A percentile compares a stretch with the other conserved stretches of the same genome.
Evolutionary conservation across 2,888 invertebrate species (phyloP).

Genomic region (Onthophagus sagittarius): DNA sequence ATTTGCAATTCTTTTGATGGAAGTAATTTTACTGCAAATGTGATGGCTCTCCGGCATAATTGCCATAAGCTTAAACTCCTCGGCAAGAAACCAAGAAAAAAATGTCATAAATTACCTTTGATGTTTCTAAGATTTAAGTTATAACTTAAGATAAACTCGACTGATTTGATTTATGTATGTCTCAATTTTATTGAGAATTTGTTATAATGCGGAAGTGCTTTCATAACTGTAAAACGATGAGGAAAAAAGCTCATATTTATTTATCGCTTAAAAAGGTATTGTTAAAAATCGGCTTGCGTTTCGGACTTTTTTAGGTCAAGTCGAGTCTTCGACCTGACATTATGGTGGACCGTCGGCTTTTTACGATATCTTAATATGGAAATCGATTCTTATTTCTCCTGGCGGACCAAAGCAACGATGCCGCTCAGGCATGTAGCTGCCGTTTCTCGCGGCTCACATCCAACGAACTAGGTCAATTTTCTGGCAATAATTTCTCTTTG

Average conservation of each 20-base stretch:
- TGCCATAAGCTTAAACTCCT: neutral
- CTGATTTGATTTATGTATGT: too few relatives aligned
- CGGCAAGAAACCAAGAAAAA: neutral
- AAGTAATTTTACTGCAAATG: neutral
- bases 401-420: neutral
- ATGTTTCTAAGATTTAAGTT: neutral
- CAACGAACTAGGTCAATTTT: constrained; percentile 24
- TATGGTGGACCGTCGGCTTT: constrained; percentile 20
- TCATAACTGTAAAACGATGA: neutral
- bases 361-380: constrained; percentile 25
- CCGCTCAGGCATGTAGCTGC: neutral
- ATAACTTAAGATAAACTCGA: too few relatives aligned
- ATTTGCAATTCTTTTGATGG: neutral
- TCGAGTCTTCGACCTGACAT: constrained; percentile 22
- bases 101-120: neutral
- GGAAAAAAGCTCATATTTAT: constrained; percentile 14
- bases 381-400: constrained; percentile 22
- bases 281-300: constrained; percentile 18
- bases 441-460: constrained; percentile 12
- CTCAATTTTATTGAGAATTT: neutral
- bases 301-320: constrained; percentile 24
- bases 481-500: constrained; percentile 25
- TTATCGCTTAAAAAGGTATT: constrained; percentile 11
- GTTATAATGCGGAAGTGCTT: neutral
- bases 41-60: neutral